Evolutionary conservation across 92 coral and sea anemone genomes (phyloP), one percentile per base, ranked within the genome.

Genomic region (Phenganax marumi): DNA sequence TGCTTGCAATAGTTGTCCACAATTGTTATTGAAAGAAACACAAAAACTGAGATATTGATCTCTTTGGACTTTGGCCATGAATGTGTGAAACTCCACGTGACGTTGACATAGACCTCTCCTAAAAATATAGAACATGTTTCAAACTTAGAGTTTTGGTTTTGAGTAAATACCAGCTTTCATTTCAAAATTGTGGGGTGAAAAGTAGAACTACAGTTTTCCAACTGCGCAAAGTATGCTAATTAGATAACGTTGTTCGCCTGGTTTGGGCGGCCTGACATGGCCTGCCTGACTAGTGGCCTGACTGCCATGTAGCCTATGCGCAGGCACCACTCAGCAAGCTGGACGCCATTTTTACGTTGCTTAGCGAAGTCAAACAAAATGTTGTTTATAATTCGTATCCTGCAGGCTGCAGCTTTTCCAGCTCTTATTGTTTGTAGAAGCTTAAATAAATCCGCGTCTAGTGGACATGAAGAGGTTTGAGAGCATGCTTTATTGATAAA

Each of bases 361-460:
- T 78, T 78, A 66, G 83, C 47, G 83, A 78, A 50, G 22, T 77
- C 70, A 77, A 77, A 77, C 72, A 62, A 61, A 78, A 78, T 33
- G 52, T 50, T 78, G 73, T 78, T 78, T 61, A 78, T 54, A 49
- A 72, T 72, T 49, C 22, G 22, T 72, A 49, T 49, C 60, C 21
- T 72, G 55, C 39, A n/a, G 60, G 39, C 21, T 72, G 55, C 39
- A n/a, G 60, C 52, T 62, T 78, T 2, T 47, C 1, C 12, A 0
- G 64, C 25, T 74, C 48, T 52, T 53, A 52, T 74, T 61, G 72
- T 22, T 57, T 50, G 3, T 13, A 16, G 8, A 22, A 10, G 79
- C 56, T 62, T 78, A 18, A 77, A 5, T 23, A 13, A 76, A 49
- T 26, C 43, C 43, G 5, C 43, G 5, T 33, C 3, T 1, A 33